Evolutionary conservation across 2,113 vertebrate species (phyloP).

Genomic region (Thinocorus orbignyianus): DNA sequence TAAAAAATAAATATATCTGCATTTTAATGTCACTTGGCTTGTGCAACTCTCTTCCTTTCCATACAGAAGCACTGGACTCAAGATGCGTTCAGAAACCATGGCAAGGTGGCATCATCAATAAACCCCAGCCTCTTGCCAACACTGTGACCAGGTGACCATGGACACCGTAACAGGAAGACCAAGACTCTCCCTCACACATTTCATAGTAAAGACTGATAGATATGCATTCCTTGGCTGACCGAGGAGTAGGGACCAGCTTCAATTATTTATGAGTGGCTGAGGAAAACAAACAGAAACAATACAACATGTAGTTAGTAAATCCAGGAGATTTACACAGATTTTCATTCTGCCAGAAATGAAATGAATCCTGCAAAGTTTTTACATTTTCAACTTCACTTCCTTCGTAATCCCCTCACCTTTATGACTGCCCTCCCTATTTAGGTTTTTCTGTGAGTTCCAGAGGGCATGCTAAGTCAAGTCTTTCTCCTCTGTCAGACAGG

Average conservation of each 20-base stretch:
- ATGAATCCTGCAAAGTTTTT: not conserved
- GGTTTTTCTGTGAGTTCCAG: not conserved
- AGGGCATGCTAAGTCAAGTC: not conserved
- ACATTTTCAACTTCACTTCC: not conserved
- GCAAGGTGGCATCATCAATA: not conserved
- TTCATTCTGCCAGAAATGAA: not conserved
- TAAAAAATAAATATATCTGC: not conserved
- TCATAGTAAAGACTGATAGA: not conserved
- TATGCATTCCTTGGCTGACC: not conserved
- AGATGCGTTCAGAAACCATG: not conserved
- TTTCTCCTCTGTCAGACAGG: not conserved
- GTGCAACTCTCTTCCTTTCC: not conserved
- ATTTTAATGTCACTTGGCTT: not conserved
- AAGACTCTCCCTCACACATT: not conserved
- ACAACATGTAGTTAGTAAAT: not conserved
- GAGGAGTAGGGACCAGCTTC: not conserved
- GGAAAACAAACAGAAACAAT: not conserved
- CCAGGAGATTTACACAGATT: not conserved
- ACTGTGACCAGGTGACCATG: not conserved
- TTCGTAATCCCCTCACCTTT: not conserved
- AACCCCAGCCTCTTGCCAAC: not conserved
- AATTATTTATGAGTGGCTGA: not conserved
- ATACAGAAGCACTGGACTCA: not conserved
- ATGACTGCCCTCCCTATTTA: not conserved
- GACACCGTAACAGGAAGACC: fast-evolving